Base-by-base conservation (phyloP, 2,797 vertebrate species). In the Lemur catta region DNA sequence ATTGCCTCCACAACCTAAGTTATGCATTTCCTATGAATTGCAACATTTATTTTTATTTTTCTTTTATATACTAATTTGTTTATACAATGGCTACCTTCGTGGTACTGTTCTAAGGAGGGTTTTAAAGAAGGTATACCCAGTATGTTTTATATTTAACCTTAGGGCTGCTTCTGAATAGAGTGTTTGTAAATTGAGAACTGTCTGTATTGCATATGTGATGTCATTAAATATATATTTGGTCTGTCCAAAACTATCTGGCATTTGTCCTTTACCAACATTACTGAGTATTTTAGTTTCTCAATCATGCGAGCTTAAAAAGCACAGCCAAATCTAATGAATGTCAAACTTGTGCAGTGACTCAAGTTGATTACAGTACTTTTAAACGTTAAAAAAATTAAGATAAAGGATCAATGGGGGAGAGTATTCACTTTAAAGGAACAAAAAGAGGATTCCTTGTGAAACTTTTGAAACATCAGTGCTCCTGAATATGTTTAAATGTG, bases 131-230 rank as follows among this genome's bases (percentile, higher is more conserved):
- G 59, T 74, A 84, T 5, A 52, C 28, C 43, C 35, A 41, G 75
- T 43, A 46, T 88, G 86, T 84, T 94, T 97, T 97, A 46, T 89
- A 94, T 84, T 84, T 87, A 79, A 55, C n/a, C 50, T 35, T 52
- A 55, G 46, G 72, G 59, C 71, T 63, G 50, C 89, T 96, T 81
- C 93, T 96, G 84, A 96, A 96, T 80, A 93, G 63, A 81, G 46
- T 63, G 50, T 85, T 92, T 97, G 63, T 97, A 98, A 96, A 69
- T 59, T 81, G 65, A 97, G 89, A 97, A 93, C 75, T 71, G 67
- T 96, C 90, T 96, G 82, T 91, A 94, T 69, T 89, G 48, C 67
- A 67, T 80, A 52, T 86, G 33, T 97, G 97, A 57, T 92, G 96
- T 94, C 96, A 90, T 93, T 69, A 92, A 89, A 84, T 61, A 94